Conservation (phyloP, 2,888 invertebrate species). For the Ennomos fuscantarius region DNA sequence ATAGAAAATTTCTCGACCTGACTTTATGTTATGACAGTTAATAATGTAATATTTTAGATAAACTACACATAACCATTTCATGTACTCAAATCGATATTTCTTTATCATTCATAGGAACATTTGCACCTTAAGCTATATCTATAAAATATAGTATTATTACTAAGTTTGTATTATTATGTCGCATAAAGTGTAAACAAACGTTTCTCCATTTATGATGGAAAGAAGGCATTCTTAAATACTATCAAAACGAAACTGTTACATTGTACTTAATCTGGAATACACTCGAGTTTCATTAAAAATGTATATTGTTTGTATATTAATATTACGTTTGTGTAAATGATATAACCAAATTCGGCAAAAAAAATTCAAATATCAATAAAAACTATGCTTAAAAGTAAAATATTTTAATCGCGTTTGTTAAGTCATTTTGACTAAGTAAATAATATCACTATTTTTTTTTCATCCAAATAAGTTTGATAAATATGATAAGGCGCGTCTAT, state of each 20-base stretch:
- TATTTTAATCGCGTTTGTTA: not conserved
- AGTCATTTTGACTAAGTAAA: not conserved
- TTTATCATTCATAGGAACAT: slow-evolving; percentile 82
- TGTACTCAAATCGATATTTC: slow-evolving; percentile 55
- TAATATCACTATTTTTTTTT: slow-evolving; percentile 5
- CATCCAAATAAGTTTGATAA: not conserved
- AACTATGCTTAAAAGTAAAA: too few species aligned
- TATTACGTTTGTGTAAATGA: too few species aligned
- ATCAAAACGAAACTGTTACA: too few species aligned
- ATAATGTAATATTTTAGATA: slow-evolving; percentile 27
- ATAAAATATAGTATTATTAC: slow-evolving; percentile 27
- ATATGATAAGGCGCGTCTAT: not conserved
- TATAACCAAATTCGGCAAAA: too few species aligned
- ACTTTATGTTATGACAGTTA: slow-evolving; percentile 11
- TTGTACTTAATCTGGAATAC: too few species aligned
- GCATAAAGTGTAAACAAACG: slow-evolving; percentile 1
- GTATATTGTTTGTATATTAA: too few species aligned
- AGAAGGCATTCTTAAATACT: too few species aligned
- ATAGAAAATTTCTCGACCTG: slow-evolving; percentile 41
- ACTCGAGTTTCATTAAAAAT: too few species aligned
- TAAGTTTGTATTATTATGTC: slow-evolving; percentile 10
- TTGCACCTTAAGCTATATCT: slow-evolving; percentile 76
- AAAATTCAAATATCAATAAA: too few species aligned
- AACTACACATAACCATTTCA: slow-evolving; percentile 37
- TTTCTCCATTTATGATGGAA: not conserved